Evolutionary conservation across 2,797 vertebrate species (phyloP).

Genomic region (Poeciliopsis turneri): DNA sequence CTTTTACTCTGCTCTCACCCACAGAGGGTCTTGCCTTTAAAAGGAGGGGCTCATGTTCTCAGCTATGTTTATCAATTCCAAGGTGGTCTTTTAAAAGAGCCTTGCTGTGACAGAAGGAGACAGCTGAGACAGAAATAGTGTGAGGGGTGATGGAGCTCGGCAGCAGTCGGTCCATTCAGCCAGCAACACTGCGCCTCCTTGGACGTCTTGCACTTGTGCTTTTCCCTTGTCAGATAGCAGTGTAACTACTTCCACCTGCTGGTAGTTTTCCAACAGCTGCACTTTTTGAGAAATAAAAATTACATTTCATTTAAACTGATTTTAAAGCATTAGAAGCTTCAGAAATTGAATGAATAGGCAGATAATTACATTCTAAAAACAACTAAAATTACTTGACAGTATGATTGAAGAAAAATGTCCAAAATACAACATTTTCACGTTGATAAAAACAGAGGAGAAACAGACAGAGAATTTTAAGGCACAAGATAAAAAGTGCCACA

Average conservation of each 20-base stretch:
- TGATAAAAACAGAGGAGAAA: background rate
- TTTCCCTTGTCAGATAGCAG: slow-evolving; percentile 22
- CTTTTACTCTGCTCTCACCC: slow-evolving; percentile 59
- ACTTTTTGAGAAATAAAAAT: slow-evolving; percentile 2
- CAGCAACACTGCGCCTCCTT: slow-evolving; percentile 53
- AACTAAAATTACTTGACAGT: background rate
- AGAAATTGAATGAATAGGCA: background rate
- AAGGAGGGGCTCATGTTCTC: slow-evolving; percentile 83
- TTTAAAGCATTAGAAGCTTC: background rate
- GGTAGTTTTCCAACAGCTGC: slow-evolving; percentile 7
- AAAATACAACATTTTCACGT: background rate
- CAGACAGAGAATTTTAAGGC: background rate
- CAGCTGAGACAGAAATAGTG: slow-evolving; percentile 76
- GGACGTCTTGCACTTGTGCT: slow-evolving; percentile 39
- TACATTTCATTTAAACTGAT: background rate
- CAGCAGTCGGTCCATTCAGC: slow-evolving; percentile 56
- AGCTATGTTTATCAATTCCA: slow-evolving; percentile 83
- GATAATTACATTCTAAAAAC: background rate
- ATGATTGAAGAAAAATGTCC: background rate
- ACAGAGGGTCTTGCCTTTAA: slow-evolving; percentile 78
- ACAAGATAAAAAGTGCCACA: background rate
- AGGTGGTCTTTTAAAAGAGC: slow-evolving; percentile 76
- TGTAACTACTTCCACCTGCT: slow-evolving; percentile 53
- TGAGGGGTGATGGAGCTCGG: slow-evolving; percentile 53
- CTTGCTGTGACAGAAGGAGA: slow-evolving; percentile 45